phyloP scores from a whole-genome alignment of 1,140 invertebrate genomes.

The Aphaenogaster rudis region DNA sequence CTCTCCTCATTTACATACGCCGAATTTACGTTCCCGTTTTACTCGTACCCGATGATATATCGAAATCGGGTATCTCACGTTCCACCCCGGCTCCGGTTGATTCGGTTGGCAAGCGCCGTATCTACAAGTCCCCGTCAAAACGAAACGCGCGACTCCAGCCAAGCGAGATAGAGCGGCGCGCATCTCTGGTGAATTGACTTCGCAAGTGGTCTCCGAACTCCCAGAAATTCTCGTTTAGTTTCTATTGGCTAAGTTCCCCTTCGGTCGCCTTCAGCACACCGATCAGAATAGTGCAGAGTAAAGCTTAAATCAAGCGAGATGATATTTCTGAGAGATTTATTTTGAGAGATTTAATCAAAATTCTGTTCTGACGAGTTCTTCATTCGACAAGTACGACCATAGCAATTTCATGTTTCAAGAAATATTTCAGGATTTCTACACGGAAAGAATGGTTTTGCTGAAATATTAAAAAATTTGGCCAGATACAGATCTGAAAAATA shows the following conservation, averaged over 20 bases:
- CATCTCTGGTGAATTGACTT: conserved; percentile 41
- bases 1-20: conserved; percentile 33
- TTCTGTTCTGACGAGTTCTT: not conserved
- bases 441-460: too few relatives aligned
- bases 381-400: not conserved
- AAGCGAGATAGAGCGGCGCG: conserved; percentile 27
- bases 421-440: not conserved
- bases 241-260: conserved; percentile 20
- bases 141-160: conserved; percentile 27
- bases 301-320: conserved; percentile 19
- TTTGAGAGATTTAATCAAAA: not conserved
- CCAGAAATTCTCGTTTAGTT: conserved; percentile 38
- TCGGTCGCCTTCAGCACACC: not conserved
- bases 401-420: not conserved
- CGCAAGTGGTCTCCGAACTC: not conserved
- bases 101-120: conserved; percentile 46
- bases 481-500: too few relatives aligned
- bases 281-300: not conserved
- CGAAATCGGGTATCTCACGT: conserved; percentile 50
- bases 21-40: conserved; percentile 57
- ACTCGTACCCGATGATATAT: conserved; percentile 39
- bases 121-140: conserved; percentile 26
- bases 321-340: not conserved
- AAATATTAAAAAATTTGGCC: too few relatives aligned
- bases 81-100: conserved; percentile 16